Evolutionary conservation across 1,140 invertebrate genomes (phyloP).

Genomic region (Galendromus occidentalis): DNA sequence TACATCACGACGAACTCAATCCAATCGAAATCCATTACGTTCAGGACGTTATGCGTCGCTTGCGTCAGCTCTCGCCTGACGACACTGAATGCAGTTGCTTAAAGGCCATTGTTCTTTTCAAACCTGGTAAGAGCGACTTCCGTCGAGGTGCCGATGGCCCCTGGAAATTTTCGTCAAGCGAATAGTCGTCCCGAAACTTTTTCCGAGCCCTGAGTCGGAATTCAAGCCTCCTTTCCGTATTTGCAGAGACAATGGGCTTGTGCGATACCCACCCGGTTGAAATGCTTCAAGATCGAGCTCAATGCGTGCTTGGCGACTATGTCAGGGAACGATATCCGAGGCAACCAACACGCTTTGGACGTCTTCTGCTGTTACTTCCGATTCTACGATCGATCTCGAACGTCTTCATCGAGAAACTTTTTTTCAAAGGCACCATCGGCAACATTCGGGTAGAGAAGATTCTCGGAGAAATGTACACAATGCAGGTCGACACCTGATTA

Average conservation of each 20-base stretch:
- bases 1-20: conserved; percentile 50
- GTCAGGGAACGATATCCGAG: conserved; percentile 42
- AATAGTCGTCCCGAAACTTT: background rate
- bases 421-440: conserved; percentile 75
- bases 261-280: conserved; percentile 46
- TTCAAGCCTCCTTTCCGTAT: background rate
- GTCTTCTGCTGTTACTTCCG: conserved; percentile 54
- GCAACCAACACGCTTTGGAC: conserved; percentile 54
- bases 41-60: conserved; percentile 59
- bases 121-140: conserved; percentile 37
- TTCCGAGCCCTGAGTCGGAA: too few species aligned
- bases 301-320: conserved; percentile 53
- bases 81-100: conserved; percentile 67
- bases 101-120: conserved; percentile 65
- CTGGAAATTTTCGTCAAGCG: conserved; percentile 4
- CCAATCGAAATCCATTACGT: conserved; percentile 36
- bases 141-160: too few species aligned
- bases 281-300: conserved; percentile 58
- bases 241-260: conserved; percentile 31
- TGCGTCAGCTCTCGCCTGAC: conserved; percentile 64
- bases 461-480: conserved; percentile 65
- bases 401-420: conserved; percentile 63
- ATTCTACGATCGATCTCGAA: conserved; percentile 44
- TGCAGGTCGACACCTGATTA: background rate
- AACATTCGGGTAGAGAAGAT: conserved; percentile 65